Conservation (phyloP, 2,113 vertebrate species). For the Pheucticus melanocephalus region DNA sequence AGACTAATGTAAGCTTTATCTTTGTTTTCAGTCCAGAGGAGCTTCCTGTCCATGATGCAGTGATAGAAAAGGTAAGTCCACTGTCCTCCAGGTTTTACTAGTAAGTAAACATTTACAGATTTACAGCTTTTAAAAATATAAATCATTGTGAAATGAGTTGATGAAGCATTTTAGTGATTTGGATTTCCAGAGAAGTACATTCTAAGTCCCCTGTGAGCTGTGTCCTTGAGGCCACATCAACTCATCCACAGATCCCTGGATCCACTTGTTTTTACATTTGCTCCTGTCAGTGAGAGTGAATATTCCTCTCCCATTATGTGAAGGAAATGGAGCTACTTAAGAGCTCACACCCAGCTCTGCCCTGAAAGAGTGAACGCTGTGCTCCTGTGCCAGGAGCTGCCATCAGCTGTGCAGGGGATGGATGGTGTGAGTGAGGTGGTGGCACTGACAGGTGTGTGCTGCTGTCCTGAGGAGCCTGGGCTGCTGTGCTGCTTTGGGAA, state of each 20-base stretch:
- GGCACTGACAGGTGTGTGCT: not conserved
- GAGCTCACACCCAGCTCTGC: not conserved
- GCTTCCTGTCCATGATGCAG: conserved; percentile 64
- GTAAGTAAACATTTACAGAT: not conserved
- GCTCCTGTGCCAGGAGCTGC: not conserved
- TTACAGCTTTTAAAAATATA: not conserved
- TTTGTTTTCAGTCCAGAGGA: conserved; percentile 67
- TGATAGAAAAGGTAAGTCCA: conserved; percentile 59
- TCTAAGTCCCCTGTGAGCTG: not conserved
- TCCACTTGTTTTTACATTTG: rapidly evolving
- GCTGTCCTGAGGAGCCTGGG: rapidly evolving
- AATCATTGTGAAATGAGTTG: not conserved
- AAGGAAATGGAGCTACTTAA: not conserved
- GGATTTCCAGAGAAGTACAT: not conserved
- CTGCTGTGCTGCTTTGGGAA: not conserved
- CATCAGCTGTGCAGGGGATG: not conserved
- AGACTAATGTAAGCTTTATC: not conserved
- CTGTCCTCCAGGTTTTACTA: not conserved
- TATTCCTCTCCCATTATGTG: not conserved
- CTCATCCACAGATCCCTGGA: not conserved
- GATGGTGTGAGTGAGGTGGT: not conserved
- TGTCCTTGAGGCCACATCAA: not conserved
- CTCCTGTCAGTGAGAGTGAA: not conserved
- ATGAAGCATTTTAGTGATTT: not conserved
- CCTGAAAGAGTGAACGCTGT: not conserved